Evolutionary conservation across 1,140 invertebrate genomes (phyloP).

Genomic region (Andrena cerasifolii): DNA sequence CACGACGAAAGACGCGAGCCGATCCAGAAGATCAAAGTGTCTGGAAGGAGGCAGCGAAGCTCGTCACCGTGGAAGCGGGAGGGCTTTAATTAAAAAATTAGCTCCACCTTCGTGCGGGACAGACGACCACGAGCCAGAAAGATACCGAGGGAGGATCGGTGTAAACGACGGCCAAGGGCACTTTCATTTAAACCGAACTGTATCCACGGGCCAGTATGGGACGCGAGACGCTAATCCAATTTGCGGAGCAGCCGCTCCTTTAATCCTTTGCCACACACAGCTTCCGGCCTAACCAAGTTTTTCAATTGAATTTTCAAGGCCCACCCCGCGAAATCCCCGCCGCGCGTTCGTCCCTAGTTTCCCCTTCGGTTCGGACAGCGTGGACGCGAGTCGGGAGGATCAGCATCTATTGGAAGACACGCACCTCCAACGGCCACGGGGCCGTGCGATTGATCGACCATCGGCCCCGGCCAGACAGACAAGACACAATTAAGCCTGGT

Average conservation of each 20-base stretch:
- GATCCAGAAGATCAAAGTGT: conserved; percentile 44
- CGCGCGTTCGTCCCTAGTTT: conserved; percentile 29
- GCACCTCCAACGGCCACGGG: not conserved
- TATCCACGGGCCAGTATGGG: conserved; percentile 32
- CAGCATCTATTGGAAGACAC: not conserved
- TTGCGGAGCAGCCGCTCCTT: conserved; percentile 60
- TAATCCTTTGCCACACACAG: conserved; percentile 65
- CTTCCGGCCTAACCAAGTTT: conserved; percentile 55
- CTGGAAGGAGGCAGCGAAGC: not conserved
- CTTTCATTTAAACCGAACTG: conserved; percentile 67
- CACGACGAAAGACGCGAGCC: not conserved
- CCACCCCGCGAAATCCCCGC: conserved; percentile 51
- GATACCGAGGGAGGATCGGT: conserved; percentile 35
- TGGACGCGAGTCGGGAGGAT: no score
- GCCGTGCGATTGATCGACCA: conserved; percentile 20
- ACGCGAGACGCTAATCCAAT: conserved; percentile 63
- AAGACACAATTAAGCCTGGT: conserved; percentile 47
- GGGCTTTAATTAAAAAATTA: conserved; percentile 65
- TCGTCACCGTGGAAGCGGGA: not conserved
- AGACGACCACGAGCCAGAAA: not conserved
- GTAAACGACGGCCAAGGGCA: conserved; percentile 60
- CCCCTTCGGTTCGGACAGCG: conserved; percentile 37
- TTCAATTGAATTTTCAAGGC: conserved; percentile 67
- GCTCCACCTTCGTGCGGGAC: conserved; percentile 33
- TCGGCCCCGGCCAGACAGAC: conserved; percentile 16